phyloP scores from a whole-genome alignment of 2,888 invertebrate genomes.

The Drosophila meridiana region DNA sequence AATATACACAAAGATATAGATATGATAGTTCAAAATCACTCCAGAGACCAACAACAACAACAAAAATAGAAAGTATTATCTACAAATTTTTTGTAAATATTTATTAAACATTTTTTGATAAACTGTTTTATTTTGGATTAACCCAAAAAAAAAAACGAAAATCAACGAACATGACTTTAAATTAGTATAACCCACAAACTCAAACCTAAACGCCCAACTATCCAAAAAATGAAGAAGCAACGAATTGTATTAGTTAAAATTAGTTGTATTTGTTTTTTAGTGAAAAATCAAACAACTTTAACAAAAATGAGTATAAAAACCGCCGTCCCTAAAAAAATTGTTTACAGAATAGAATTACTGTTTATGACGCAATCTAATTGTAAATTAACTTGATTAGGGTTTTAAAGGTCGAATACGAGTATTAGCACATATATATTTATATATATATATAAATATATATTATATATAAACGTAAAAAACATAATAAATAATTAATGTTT shows the following conservation, averaged over 20 bases:
- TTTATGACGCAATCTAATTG: constrained; percentile 68
- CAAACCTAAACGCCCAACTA: background rate
- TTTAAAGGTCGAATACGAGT: constrained; percentile 52
- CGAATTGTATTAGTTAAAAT: constrained; percentile 28
- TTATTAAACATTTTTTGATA: constrained; percentile 55
- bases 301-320: constrained; percentile 25
- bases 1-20: background rate
- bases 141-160: constrained; percentile 25
- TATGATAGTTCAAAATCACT: constrained; percentile 33
- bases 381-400: constrained; percentile 47
- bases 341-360: constrained; percentile 59
- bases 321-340: constrained; percentile 61
- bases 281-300: constrained; percentile 30
- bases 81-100: constrained; percentile 47
- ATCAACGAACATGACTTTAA: constrained; percentile 53
- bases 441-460: background rate
- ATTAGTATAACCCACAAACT: constrained; percentile 2
- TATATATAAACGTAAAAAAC: background rate
- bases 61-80: constrained; percentile 5
- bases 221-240: constrained; percentile 14
- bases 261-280: constrained; percentile 35
- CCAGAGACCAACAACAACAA: constrained; percentile 36
- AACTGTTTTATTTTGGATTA: constrained; percentile 54
- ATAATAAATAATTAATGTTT: constrained; percentile 23
- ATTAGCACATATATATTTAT: constrained; percentile 20